Conservation (phyloP, 2,113 vertebrate species). For the Cochlearius cochlearius region DNA sequence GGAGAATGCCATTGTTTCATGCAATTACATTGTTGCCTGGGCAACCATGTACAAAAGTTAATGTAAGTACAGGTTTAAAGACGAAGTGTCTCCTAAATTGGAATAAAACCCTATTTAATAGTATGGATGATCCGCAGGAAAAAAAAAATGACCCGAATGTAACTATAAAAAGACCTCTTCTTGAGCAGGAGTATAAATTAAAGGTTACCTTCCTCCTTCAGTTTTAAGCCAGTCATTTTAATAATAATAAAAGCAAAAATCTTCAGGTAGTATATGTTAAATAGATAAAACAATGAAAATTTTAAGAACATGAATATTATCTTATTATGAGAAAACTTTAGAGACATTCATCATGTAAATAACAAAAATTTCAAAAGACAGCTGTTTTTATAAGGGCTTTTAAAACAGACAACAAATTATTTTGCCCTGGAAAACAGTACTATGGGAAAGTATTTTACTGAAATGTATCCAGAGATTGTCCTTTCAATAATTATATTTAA, state of each 20-base stretch:
- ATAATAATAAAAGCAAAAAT: constrained; percentile 27
- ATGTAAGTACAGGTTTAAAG: constrained; percentile 73
- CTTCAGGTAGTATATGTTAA: neutral
- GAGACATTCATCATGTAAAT: neutral
- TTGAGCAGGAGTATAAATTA: constrained; percentile 50
- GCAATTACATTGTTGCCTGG: constrained; percentile 76
- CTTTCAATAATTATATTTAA: constrained; percentile 41
- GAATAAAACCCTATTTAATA: constrained; percentile 51
- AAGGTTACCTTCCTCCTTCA: constrained; percentile 60
- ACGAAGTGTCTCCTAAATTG: constrained; percentile 63
- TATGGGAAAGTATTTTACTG: constrained; percentile 2
- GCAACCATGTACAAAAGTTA: constrained; percentile 75
- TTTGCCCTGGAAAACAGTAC: constrained; percentile 2
- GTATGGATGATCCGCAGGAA: constrained; percentile 29
- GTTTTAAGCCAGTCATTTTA: constrained; percentile 31
- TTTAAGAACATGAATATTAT: neutral
- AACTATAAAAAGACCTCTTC: constrained; percentile 52
- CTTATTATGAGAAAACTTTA: neutral
- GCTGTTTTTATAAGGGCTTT: neutral
- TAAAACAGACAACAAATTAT: constrained; percentile 22
- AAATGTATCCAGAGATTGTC: constrained; percentile 26
- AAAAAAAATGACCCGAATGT: constrained; percentile 37
- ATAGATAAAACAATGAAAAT: neutral
- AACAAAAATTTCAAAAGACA: neutral
- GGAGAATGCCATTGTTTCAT: constrained; percentile 76